Percentiles rank a stretch among this genome's conserved stretches.
Evolutionary conservation across 2,113 vertebrate species (phyloP).

Genomic region (Chelonoidis abingdonii): DNA sequence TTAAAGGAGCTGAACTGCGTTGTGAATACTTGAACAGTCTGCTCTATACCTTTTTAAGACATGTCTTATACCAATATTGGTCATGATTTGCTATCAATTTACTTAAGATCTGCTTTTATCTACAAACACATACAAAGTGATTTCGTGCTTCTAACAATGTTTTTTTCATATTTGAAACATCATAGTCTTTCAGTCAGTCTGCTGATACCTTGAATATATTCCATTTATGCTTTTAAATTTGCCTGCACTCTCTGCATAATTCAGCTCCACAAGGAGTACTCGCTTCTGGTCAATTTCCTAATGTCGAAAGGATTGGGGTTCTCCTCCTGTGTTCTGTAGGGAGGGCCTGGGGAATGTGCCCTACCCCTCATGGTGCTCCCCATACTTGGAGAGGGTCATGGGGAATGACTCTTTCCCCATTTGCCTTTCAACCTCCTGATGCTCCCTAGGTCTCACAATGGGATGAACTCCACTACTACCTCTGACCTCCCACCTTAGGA

Average conservation of each 20-base stretch:
- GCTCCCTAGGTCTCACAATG: too few species aligned
- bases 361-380: too few species aligned
- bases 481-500: too few species aligned
- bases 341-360: too few species aligned
- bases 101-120: neutral
- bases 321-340: fast-evolving
- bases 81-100: neutral
- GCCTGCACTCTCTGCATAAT: too few species aligned
- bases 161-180: neutral
- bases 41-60: neutral
- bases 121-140: neutral
- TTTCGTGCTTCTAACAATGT: neutral
- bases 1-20: neutral
- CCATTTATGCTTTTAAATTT: neutral
- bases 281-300: neutral
- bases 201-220: neutral
- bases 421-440: too few species aligned
- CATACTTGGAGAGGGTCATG: too few species aligned
- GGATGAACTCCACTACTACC: too few species aligned
- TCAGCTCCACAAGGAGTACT: neutral
- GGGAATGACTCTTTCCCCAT: too few species aligned
- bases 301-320: neutral
- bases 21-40: neutral
- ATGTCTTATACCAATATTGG: neutral
- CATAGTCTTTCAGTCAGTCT: neutral